Percentiles rank a stretch among this genome's conserved stretches.
Conservation (phyloP, 2,888 invertebrate genomes). For the Euclidia mi region DNA sequence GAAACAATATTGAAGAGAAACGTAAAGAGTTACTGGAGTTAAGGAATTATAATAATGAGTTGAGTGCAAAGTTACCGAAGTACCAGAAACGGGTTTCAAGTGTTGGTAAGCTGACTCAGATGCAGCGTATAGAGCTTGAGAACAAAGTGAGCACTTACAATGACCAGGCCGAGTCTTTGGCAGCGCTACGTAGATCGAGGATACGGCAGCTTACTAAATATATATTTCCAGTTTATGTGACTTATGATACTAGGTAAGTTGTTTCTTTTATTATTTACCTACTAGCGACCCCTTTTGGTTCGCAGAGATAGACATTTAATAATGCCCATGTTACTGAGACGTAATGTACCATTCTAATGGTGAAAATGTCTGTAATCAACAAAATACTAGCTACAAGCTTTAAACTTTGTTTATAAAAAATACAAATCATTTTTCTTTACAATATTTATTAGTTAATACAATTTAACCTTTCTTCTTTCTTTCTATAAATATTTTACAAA, state of each 20-base stretch:
- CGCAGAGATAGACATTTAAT: no score
- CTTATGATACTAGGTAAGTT: conserved; percentile 81
- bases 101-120: conserved; percentile 74
- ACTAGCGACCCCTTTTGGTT: no score
- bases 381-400: no score
- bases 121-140: conserved; percentile 74
- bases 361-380: no score
- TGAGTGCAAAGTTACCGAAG: conserved; percentile 77
- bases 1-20: conserved; percentile 74
- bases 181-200: conserved; percentile 77
- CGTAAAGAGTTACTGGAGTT: conserved; percentile 68
- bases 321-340: no score
- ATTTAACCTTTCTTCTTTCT: no score
- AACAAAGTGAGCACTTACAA: conserved; percentile 70
- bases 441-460: no score
- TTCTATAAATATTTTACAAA: no score
- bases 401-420: no score
- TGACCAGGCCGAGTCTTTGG: conserved; percentile 72
- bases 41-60: conserved; percentile 75
- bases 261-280: no score
- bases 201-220: conserved; percentile 84
- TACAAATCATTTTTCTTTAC: no score
- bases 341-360: no score
- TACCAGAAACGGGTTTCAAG: conserved; percentile 82
- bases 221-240: conserved; percentile 87